Evolutionary conservation across 2,113 vertebrate genomes (phyloP).

Genomic region (Malurus elegans): DNA sequence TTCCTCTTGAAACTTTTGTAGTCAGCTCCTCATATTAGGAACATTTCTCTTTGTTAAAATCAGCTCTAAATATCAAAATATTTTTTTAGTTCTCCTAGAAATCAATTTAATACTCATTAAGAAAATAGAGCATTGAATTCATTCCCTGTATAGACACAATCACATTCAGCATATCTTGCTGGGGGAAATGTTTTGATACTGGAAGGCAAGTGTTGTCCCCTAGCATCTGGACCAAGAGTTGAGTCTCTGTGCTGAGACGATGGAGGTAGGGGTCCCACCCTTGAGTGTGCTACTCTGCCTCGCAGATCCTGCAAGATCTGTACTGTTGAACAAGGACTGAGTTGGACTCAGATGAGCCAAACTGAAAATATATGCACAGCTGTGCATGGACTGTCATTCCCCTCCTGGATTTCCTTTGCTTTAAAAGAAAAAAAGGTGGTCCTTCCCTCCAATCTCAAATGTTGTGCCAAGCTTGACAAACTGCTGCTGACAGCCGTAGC

Average conservation of each 20-base stretch:
- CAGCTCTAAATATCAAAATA: not conserved
- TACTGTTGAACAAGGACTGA: not conserved
- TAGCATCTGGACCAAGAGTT: not conserved
- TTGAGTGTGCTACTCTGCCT: not conserved
- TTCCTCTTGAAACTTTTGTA: not conserved
- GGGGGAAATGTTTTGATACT: not conserved
- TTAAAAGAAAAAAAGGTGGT: not conserved
- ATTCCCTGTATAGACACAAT: not conserved
- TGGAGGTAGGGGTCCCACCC: not conserved
- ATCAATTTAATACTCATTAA: not conserved
- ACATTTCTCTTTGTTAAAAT: not conserved
- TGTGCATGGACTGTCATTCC: not conserved
- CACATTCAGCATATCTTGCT: not conserved
- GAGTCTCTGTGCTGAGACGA: fast-evolving
- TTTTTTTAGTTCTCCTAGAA: not conserved
- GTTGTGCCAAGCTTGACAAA: not conserved
- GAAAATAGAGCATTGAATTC: not conserved
- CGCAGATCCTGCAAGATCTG: not conserved
- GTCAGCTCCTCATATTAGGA: not conserved
- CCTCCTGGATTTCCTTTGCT: not conserved
- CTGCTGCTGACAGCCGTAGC: not conserved
- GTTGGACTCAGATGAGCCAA: not conserved
- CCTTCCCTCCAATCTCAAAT: not conserved
- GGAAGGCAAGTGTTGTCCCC: not conserved
- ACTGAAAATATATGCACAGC: not conserved